Evolutionary conservation across 2,113 vertebrate genomes (phyloP).

Genomic region (Misgurnus mizolepis): DNA sequence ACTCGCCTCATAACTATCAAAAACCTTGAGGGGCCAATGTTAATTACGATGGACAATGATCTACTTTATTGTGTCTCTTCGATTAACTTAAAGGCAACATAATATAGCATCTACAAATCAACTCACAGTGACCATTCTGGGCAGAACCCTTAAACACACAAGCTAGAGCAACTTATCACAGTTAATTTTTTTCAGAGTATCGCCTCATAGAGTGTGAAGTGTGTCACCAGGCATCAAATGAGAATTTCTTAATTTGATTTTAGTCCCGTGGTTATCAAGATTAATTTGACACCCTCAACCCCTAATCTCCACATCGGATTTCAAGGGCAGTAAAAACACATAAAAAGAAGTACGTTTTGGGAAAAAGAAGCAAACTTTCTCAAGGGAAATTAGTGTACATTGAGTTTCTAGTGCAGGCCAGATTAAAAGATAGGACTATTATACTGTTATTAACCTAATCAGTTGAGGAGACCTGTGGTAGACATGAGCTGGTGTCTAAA

Average conservation of each 20-base stretch:
- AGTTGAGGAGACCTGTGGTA: slow-evolving; percentile 65
- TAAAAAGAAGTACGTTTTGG: neutral
- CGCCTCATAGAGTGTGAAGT: neutral
- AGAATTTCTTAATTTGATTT: slow-evolving; percentile 29
- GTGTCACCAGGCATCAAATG: neutral
- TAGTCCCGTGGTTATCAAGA: neutral
- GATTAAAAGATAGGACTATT: slow-evolving; percentile 66
- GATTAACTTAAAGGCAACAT: neutral
- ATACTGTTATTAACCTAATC: slow-evolving; percentile 76
- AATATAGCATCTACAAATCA: neutral
- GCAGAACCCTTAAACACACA: neutral
- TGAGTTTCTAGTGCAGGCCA: slow-evolving; percentile 67
- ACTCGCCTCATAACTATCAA: neutral
- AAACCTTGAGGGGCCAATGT: neutral
- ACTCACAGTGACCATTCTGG: neutral
- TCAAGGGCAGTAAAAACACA: neutral
- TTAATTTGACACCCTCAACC: slow-evolving; percentile 13
- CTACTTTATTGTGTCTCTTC: neutral
- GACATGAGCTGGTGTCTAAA: slow-evolving; percentile 20
- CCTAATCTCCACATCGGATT: slow-evolving; percentile 21
- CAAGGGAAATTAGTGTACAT: slow-evolving; percentile 70
- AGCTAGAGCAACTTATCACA: no score
- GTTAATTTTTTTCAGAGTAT: neutral
- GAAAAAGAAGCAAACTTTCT: slow-evolving; percentile 62
- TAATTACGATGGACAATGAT: neutral